These are phyloP conservation scores for Halictus quadricinctus DNA, from an alignment of 2,888 invertebrate species.

Conservation along the genomic window DNA sequence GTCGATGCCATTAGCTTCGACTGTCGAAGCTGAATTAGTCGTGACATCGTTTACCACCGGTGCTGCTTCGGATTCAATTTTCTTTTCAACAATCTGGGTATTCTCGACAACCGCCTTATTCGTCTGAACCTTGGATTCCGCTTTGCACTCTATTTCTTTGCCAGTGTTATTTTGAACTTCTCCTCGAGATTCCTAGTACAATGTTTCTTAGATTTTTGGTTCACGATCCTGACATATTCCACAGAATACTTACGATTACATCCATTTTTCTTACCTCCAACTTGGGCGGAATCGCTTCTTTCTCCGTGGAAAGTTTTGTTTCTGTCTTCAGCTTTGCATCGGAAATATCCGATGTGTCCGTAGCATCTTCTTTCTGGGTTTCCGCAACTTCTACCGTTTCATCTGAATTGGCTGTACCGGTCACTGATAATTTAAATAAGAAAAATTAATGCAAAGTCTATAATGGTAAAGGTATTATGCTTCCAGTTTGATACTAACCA, in stretches of 20 bases:
- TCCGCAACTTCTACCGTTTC: conserved; percentile 71
- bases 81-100: conserved; percentile 81
- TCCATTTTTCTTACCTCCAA: conserved; percentile 56
- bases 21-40: conserved; percentile 64
- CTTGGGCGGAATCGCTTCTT: conserved; percentile 39
- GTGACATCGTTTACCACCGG: conserved; percentile 27
- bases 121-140: conserved; percentile 66
- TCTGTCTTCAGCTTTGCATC: conserved; percentile 72
- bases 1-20: conserved; percentile 86
- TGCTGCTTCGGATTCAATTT: conserved; percentile 78
- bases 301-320: conserved; percentile 49
- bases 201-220: neutral
- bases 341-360: conserved; percentile 64
- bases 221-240: neutral
- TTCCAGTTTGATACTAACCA: conserved; percentile 49
- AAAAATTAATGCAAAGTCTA: neutral
- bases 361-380: conserved; percentile 71
- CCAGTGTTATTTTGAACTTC: conserved; percentile 45
- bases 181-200: conserved; percentile 41
- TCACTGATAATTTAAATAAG: conserved; percentile 40
- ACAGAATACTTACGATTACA: neutral
- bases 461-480: neutral
- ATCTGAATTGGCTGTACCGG: conserved; percentile 69
- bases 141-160: conserved; percentile 60
- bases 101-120: conserved; percentile 81